Evolutionary conservation across 2,888 invertebrate genomes (phyloP), one percentile per base, ranked within the genome.

Genomic region (Busseola fusca): DNA sequence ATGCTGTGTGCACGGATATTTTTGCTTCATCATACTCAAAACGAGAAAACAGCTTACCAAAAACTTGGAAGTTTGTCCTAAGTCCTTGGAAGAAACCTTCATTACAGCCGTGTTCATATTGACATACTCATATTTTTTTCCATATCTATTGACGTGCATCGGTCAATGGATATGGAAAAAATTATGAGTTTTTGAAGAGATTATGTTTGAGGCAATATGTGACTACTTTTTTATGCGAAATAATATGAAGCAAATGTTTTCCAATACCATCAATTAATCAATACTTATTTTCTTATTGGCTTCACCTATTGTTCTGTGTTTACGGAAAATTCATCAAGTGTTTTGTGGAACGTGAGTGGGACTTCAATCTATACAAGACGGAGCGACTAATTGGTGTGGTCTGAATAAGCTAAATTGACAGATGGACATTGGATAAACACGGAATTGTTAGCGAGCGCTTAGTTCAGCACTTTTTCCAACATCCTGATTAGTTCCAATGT

Each of bases 351-450:
- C 45, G 57, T 56, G 64, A 64, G 48, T n/a, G 10, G 48, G 34
- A 50, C 42, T 30, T 16, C 27, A 64, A 76, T 76, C 64, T 27
- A 74, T 74, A 78, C 16, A 63, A 63, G 45, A 63, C 52, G 30
- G 30, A 25, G 52, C 48, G 34, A 66, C 68, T 80, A 76, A 76
- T 76, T 80, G 62, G 50, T 75, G 30, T 75, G 45, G 67, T 52
- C 58, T 63, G 40, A 75, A 58, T 54, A 34, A 65, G 62, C 48
- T 58, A 67, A 75, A 76, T 59, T 75, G 81, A 42, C 52, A 59
- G 21, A 76, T 63, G 40, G n/a, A 63, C 62, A 76, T 65, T 63
- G 62, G 42, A 76, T 59, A 67, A 76, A 75, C 63, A 67, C 27
- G 27, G 58, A 63, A 67, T 67, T 63, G 57, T 59, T 76, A 50